A percentile compares a stretch with the other conserved stretches of the same genome.
These are phyloP conservation scores for Limnephilus lunatus DNA, from an alignment of 2,888 invertebrate species.

Conservation along the genomic window DNA sequence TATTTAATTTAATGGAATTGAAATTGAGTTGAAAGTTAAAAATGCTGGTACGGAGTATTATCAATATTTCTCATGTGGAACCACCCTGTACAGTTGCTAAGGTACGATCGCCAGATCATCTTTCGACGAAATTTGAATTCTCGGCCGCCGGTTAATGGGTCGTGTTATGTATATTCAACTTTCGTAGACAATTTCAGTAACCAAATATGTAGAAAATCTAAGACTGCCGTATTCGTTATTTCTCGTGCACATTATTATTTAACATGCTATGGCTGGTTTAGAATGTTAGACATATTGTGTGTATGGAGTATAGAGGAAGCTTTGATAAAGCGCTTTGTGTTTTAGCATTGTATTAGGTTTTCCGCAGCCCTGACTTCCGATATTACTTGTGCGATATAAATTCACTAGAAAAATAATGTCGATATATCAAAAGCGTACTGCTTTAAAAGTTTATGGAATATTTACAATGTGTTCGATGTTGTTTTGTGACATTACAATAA, in stretches of 20 bases:
- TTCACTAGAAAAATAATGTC: background rate
- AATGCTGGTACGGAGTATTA: too few species aligned
- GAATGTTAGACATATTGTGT: background rate
- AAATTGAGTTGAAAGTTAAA: too few species aligned
- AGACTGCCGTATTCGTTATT: background rate
- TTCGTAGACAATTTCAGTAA: background rate
- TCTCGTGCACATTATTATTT: too few species aligned
- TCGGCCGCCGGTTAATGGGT: too few species aligned
- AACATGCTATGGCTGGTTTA: background rate
- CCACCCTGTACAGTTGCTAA: too few species aligned
- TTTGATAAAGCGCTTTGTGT: constrained; percentile 2
- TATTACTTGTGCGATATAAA: background rate
- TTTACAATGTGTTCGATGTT: background rate
- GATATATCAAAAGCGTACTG: background rate
- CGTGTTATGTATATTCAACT: too few species aligned
- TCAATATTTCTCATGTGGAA: too few species aligned
- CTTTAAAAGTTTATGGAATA: background rate
- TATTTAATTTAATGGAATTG: too few species aligned
- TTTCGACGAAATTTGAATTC: too few species aligned
- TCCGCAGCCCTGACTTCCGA: background rate
- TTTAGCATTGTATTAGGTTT: background rate
- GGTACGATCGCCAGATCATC: too few species aligned
- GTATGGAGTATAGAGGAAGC: too few species aligned
- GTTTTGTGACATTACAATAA: background rate
- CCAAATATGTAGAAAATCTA: background rate